Evolutionary conservation across 1,140 invertebrate genomes (phyloP), one percentile per base, ranked within the genome.

Genomic region (Eulimnadia texana): DNA sequence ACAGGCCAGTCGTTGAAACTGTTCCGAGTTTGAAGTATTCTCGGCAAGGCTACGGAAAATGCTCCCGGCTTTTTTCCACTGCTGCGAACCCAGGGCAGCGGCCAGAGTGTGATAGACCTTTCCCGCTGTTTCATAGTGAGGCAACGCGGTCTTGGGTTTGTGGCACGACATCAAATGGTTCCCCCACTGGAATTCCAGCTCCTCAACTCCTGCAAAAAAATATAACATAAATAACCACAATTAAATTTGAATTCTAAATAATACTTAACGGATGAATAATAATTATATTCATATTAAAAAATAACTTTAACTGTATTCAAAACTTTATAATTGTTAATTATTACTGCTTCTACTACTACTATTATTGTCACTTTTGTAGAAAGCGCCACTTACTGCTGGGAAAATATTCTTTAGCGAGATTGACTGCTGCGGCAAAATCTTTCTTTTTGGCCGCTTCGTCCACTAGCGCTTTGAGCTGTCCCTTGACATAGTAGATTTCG

Each of bases 91-190:
- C 2, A 99, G 85, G 0, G 95, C 90, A 1, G 94, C 88, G 62
- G 93, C 86, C 6, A 98, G 76, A 0, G 95, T 95, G 68, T 90
- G 86, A 6, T 84, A 66, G 71, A 29, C 89, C 85, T 70, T 83
- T 52, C 93, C 93, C 23, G 93, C 91, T 74, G 97, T 93, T 49
- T 98, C 96, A 67, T 90, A 95, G 72, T 97, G 94, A 73, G 90
- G 92, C 28, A 97, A 94, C 16, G 95, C 95, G 3, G 91, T 90
- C 69, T 96, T 93, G 59, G 88, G 78, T 72, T 97, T 91, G 65
- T 93, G 87, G 63, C 80, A 80, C 3, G 79, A 72, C 3, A 86
- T 84, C 57, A 98, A 76, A 78, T 88, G 83, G 67, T 92, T 84
- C 2, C 93, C 95, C 94, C 94, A 98, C 70, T 90, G 83, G 68